Base-by-base conservation (phyloP, 2,113 vertebrate species). In the Colius striatus region DNA sequence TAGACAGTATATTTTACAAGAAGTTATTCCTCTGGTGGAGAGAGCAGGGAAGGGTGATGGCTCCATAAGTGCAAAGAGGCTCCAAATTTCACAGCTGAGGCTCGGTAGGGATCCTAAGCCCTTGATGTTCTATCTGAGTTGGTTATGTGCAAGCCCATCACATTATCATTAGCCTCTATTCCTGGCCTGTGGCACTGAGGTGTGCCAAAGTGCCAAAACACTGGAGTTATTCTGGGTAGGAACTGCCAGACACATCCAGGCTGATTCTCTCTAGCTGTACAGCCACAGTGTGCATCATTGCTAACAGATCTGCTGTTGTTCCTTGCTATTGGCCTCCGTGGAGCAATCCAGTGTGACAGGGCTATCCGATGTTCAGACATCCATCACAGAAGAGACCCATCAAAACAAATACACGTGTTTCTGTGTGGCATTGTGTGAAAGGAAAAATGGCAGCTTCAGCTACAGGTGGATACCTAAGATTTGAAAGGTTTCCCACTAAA, bases 81-180 rank as follows among this genome's bases (percentile, higher is more conserved):
- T 79, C n/a, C 61, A 1, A 65, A 54, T 76, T 48, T 57, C 30
- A 14, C 34, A 32, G 43, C 6, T 62, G 73, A 87, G 22, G 20
- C 36, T 74, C 70, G 27, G 32, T 5, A 14, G 0, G 0, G 53
- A 92, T n/a, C 70, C 61, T 16, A 38, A 75, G 20, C 20, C 12
- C 30, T 21, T 62, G 1, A 82, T 76, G 18, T 48, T 76, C 32
- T 65, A 4, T 43, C 15, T 43, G 76, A 29, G 9, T 51, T 92
- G 68, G 23, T 60, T 77, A n/a, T 51, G 62, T 84, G 57, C 53
- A 63, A 30, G 21, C 58, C 34, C 12, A 13, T 76, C 62, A 76
- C 0, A 0, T 55, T 61, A 23, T 20, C 23, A 4, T 88, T 38
- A 68, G 8, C 30, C 51, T 54, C 12, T 21, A 12, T 41, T 87